phyloP scores from a whole-genome alignment of 2,888 invertebrate species.

The Heliconius hortense region DNA sequence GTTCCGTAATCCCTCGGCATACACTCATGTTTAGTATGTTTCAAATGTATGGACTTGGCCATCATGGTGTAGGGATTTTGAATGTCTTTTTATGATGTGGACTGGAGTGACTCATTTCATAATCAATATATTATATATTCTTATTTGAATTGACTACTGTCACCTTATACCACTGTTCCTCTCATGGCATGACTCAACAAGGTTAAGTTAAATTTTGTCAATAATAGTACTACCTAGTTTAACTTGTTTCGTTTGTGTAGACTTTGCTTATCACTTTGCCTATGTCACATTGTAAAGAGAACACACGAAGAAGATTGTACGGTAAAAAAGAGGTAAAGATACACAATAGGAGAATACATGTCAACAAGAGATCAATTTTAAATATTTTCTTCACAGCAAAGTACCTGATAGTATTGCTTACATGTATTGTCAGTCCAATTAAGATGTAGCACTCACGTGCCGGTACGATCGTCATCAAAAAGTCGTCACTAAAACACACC shows the following conservation, averaged over 20 bases:
- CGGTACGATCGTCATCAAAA: constrained; percentile 58
- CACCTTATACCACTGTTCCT: too few species aligned
- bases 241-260: too few species aligned
- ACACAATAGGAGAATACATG: too few species aligned
- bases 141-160: too few species aligned
- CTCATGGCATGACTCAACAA: too few species aligned
- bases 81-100: not conserved
- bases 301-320: too few species aligned
- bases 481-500: constrained; percentile 59
- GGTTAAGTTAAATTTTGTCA: too few species aligned
- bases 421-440: constrained; percentile 55
- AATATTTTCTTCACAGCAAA: not conserved
- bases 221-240: too few species aligned
- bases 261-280: too few species aligned
- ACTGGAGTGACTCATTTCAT: not conserved
- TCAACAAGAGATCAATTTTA: too few species aligned
- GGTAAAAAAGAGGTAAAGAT: too few species aligned
- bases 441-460: constrained; percentile 47
- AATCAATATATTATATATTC: not conserved
- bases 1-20: constrained; percentile 49
- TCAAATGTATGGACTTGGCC: constrained; percentile 23
- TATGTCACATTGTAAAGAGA: too few species aligned
- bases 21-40: constrained; percentile 33
- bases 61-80: constrained; percentile 3
- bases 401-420: not conserved